Base-by-base conservation (phyloP, 2,113 vertebrate genomes). In the Paraplagusia blochii region DNA sequence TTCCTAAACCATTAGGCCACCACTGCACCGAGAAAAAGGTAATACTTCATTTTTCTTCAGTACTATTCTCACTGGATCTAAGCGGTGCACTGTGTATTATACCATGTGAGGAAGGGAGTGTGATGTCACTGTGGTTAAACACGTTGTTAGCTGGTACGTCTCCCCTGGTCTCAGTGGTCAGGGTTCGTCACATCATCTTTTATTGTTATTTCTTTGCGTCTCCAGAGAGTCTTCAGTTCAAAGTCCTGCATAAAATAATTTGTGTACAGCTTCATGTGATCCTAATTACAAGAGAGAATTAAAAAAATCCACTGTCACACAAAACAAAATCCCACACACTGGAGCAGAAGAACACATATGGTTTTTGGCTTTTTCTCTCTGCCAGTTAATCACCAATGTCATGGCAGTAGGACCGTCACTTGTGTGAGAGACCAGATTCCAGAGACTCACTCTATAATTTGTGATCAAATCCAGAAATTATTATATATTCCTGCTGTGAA, bases 231-330 rank as follows among this genome's bases (percentile, higher is more conserved):
- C 0, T 14, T 19, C 38, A 40, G 35, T 17, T 63, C 10, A 48
- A 48, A 36, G 33, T 50, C 12, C 40, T 16, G 33, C 13, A 1
- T 38, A 9, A 19, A 34, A 51, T 2, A 10, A 19, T 18, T 3
- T 8, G 19, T 52, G n/a, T 39, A 47, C 45, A 63, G 13, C 5
- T 59, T 53, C 18, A 64, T 55, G 51, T 44, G n/a, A 12, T 12
- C 35, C 52, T 58, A 65, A 82, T 71, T 74, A 74, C 8, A 67
- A 50, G 46, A 46, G 16, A 38, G 33, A 17, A 34, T 43, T 16
- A 13, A 44, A 0, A 45, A 67, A 60, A 49, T 0, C 13, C 39
- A n/a, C 8, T 35, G 51, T 19, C 33, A 12, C 39, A 40, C 12
- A 46, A 46, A 60, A 45, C 9, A 62, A 33, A 38, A 12, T 44